Base-by-base conservation (phyloP, 2,797 vertebrate species). In the Lacerta agilis region DNA sequence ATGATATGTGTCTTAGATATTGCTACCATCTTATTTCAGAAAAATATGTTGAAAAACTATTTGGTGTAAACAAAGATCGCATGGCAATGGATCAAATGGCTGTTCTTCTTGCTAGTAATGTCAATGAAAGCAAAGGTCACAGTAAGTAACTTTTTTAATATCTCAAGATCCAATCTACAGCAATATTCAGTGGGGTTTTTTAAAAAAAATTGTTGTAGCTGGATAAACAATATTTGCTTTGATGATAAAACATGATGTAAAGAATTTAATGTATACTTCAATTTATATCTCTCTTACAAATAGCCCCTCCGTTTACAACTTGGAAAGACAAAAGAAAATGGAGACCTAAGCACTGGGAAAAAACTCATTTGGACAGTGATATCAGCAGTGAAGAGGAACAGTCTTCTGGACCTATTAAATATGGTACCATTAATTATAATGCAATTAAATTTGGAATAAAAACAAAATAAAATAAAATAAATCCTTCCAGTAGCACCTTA, bases 21-120 rank as follows among this genome's bases (percentile, higher is more conserved):
- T 58, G 36, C 23, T n/a, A 87, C 91, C 1, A 38, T 95, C 78
- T 94, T 84, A 27, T 97, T 97, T 88, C 94, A 99, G 99, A 99
- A 95, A 98, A 97, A 91, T 99, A 99, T 7, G 96, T 99, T 91
- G 98, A 98, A 95, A 98, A 98, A 93, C 97, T 99, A 86, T 98
- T 99, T 71, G 99, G 98, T 43, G 88, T 98, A 33, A 99, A 99
- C 94, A 97, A 97, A 94, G 98, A 98, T 93, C 97, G 98, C 29
- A 98, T 99, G 98, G 98, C 98, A 18, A 97, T 98, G 43, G 99
- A 99, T 94, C 98, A 99, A 95, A 99, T 99, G 97, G 98, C 98
- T 9, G 98, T 99, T 87, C 98, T 99, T 75, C 98, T 99, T n/a
- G 98, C 98, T 93, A 99, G 98, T 96, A 99, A 99, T 2, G 95